These are phyloP conservation scores for Pristiophorus japonicus DNA, from an alignment of 2,113 vertebrate species.

Conservation along the genomic window DNA sequence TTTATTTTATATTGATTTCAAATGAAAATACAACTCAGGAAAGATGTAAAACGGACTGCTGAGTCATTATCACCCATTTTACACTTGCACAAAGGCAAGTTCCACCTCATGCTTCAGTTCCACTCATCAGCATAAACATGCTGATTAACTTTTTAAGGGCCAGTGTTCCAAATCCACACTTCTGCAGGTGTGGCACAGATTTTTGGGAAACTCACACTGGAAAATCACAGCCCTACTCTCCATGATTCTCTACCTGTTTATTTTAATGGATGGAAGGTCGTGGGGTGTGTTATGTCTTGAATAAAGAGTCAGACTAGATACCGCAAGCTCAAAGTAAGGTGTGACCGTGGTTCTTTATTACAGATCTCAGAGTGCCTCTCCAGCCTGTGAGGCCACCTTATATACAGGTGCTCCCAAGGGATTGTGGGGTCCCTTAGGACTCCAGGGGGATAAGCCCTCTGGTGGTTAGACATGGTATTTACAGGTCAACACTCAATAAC, in stretches of 20 bases:
- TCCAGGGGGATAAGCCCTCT: too few species aligned
- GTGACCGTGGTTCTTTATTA: too few species aligned
- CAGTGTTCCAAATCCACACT: background rate
- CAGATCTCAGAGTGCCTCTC: too few species aligned
- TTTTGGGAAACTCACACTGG: background rate
- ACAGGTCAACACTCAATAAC: too few species aligned
- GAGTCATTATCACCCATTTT: background rate
- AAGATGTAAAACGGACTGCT: background rate
- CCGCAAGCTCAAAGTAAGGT: too few species aligned
- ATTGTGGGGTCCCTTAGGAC: too few species aligned
- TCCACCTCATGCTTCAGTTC: background rate
- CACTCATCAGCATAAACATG: background rate
- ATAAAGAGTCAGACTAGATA: too few species aligned
- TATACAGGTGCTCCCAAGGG: too few species aligned
- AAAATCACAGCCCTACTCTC: background rate
- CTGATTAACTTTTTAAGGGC: background rate
- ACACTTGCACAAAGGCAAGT: background rate
- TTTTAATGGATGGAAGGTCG: background rate
- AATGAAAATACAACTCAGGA: background rate
- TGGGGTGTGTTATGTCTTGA: too few species aligned
- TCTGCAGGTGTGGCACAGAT: background rate
- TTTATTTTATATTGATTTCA: background rate
- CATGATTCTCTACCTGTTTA: background rate
- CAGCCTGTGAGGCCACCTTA: too few species aligned
- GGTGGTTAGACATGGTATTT: too few species aligned